Percentiles rank a stretch among this genome's conserved stretches.
phyloP scores from a whole-genome alignment of 2,888 invertebrate species.

The Ryuthela nishihirai region DNA sequence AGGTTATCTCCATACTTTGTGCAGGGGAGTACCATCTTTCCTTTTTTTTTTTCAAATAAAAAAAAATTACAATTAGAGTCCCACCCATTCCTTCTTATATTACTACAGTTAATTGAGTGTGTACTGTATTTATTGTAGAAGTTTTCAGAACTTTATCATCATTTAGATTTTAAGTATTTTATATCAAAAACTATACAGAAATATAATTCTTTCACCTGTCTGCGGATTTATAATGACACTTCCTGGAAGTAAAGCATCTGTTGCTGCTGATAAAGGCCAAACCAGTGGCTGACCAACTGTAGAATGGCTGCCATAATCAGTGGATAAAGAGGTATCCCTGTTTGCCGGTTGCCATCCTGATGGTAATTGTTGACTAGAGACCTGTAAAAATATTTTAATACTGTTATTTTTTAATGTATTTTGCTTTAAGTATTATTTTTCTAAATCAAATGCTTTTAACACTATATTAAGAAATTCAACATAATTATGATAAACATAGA shows the following conservation, averaged over 20 bases:
- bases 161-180: too few species aligned
- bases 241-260: conserved; percentile 64
- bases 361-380: conserved; percentile 4
- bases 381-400: neutral
- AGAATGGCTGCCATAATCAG: conserved; percentile 18
- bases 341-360: conserved; percentile 10
- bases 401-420: neutral
- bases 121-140: too few species aligned
- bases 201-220: conserved; percentile 45
- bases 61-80: too few species aligned
- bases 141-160: too few species aligned
- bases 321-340: conserved; percentile 15
- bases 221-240: conserved; percentile 81
- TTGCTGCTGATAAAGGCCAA: conserved; percentile 78
- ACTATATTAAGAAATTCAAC: neutral
- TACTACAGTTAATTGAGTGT: too few species aligned
- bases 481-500: neutral
- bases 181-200: neutral
- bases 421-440: neutral
- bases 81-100: too few species aligned
- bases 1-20: too few species aligned
- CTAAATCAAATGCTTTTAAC: neutral
- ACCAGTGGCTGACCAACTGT: conserved; percentile 54
- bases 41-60: too few species aligned
- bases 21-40: too few species aligned